Evolutionary conservation across 2,113 vertebrate genomes (phyloP), one percentile per base, ranked within the genome.

Genomic region (Zonotrichia leucophrys): DNA sequence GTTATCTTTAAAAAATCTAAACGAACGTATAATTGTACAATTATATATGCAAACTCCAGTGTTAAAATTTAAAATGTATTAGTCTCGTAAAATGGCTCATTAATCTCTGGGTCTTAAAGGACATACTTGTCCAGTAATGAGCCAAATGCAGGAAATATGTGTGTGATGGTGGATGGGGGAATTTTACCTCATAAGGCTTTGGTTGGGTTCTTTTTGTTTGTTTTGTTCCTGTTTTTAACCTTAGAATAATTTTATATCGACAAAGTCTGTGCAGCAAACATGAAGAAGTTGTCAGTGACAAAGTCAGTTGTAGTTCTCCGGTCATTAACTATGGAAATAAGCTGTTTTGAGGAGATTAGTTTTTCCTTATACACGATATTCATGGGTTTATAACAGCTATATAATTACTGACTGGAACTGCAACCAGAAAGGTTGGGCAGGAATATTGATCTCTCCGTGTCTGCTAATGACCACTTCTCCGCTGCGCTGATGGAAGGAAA

Each of bases 21-120:
- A 97, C 81, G 96, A 97, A 98, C n/a, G 59, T 70, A 87, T 98
- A 97, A 98, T 98, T 97, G 94, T 96, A 97, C 96, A 95, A 97
- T 98, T 97, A 98, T 88, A 96, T 96, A 98, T 96, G 96, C 97
- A 94, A 96, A 97, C 95, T 94, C 90, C 90, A 74, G 94, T 94
- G 97, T 97, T 97, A 97, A 97, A 97, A 97, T 97, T 97, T 97
- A 89, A 98, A 98, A 97, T 96, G 97, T 97, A 98, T 98, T 97
- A 97, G 96, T 96, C 94, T 98, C 70, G 37, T 98, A 98, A 98
- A 98, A 98, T 73, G 95, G 97, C 94, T 97, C 97, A 97, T 98
- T 98, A 98, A 97, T 98, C 95, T 94, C 93, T 55, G 46, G 91
- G 95, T 97, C 97, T 98, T 97, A 98, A 98, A 98, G 97, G 97